Percentiles rank a stretch among this genome's conserved stretches.
Conservation (phyloP, 2,888 invertebrate species). For the Tridacna gigas region DNA sequence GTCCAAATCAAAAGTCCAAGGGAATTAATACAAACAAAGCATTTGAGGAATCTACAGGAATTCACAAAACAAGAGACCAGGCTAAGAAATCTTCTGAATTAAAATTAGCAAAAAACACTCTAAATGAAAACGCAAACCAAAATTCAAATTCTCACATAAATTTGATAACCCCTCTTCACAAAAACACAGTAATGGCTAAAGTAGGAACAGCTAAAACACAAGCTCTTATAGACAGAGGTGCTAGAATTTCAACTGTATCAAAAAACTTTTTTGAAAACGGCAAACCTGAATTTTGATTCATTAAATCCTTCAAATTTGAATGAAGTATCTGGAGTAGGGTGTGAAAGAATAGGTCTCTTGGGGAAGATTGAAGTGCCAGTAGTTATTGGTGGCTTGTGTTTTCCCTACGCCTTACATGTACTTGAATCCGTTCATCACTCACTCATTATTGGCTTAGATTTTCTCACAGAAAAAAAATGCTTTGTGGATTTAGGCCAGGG, state of each 20-base stretch:
- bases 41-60: no score
- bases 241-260: conserved; percentile 31
- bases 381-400: conserved; percentile 11
- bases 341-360: conserved; percentile 11
- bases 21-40: neutral
- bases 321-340: conserved; percentile 20
- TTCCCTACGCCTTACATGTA: conserved; percentile 25
- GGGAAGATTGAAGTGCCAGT: conserved; percentile 26
- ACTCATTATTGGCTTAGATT: no score
- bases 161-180: conserved; percentile 25
- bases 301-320: neutral
- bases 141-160: neutral
- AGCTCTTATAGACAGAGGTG: conserved; percentile 37
- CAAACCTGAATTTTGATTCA: neutral
- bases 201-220: conserved; percentile 1
- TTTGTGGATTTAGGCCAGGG: no score
- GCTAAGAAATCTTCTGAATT: no score
- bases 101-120: neutral
- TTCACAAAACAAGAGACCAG: no score
- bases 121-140: neutral
- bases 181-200: conserved; percentile 19
- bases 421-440: neutral
- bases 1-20: neutral
- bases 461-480: no score
- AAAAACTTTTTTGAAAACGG: conserved; percentile 25